Evolutionary conservation across 2,888 invertebrate genomes (phyloP).

Genomic region (Stramonita haemastoma): DNA sequence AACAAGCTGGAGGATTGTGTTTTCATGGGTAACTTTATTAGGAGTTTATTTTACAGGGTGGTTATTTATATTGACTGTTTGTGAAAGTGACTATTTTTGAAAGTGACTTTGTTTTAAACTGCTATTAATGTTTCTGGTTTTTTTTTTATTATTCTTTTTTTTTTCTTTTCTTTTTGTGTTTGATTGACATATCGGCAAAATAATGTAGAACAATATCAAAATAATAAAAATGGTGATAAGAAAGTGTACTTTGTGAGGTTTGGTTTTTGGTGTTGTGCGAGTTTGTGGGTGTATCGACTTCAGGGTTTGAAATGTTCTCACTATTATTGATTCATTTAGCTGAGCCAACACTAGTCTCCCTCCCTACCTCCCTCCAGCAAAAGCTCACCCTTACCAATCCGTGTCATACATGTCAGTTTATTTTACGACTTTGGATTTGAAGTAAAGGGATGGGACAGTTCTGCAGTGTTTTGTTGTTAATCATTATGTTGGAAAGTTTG

Average conservation of each 20-base stretch:
- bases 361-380: too few relatives aligned
- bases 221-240: neutral
- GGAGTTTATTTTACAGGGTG: conserved; percentile 18
- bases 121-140: neutral
- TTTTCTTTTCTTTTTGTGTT: neutral
- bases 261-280: neutral
- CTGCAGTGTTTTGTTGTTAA: too few relatives aligned
- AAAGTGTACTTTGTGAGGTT: neutral
- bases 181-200: conserved; percentile 19
- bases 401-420: too few relatives aligned
- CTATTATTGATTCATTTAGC: too few relatives aligned
- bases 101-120: neutral
- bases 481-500: too few relatives aligned
- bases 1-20: neutral
- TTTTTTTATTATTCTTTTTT: neutral
- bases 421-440: too few relatives aligned
- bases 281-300: too few relatives aligned
- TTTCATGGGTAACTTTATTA: neutral
- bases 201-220: conserved; percentile 21
- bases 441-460: too few relatives aligned
- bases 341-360: too few relatives aligned
- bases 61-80: neutral
- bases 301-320: too few relatives aligned
- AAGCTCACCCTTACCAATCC: too few relatives aligned
- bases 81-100: neutral